Percentiles rank a stretch among this genome's conserved stretches.
phyloP scores from a whole-genome alignment of 2,888 invertebrate species.

The Trachelus stipa region DNA sequence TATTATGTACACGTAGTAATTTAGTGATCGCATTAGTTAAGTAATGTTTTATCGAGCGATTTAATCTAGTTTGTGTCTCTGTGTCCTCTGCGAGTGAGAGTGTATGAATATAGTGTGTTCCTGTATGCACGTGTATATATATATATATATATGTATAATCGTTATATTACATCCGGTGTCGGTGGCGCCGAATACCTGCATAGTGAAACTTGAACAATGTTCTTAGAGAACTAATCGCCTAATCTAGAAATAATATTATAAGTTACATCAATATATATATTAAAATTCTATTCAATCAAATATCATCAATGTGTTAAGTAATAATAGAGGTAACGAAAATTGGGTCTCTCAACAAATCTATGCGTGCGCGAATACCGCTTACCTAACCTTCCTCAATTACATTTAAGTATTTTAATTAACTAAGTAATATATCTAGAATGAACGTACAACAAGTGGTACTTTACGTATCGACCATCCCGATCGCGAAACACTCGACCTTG shows the following conservation, averaged over 20 bases:
- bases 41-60: not conserved
- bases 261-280: conserved; percentile 42
- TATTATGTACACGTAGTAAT: conserved; percentile 52
- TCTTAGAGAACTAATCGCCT: conserved; percentile 34
- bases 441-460: conserved; percentile 40
- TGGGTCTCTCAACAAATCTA: conserved; percentile 42
- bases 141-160: conserved; percentile 33
- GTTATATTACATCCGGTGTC: conserved; percentile 34
- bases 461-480: conserved; percentile 6
- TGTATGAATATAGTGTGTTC: conserved; percentile 6
- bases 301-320: conserved; percentile 48
- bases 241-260: conserved; percentile 53
- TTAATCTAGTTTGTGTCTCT: conserved; percentile 22
- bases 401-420: conserved; percentile 20
- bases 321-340: conserved; percentile 50
- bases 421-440: conserved; percentile 39
- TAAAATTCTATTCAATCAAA: conserved; percentile 49
- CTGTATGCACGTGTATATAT: not conserved
- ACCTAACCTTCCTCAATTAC: not conserved
- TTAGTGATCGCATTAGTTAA: conserved; percentile 10
- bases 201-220: conserved; percentile 61
- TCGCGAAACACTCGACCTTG: not conserved
- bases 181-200: conserved; percentile 28
- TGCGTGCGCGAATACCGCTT: conserved; percentile 28
- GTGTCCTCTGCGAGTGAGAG: conserved; percentile 23